Percentiles rank a stretch among this genome's conserved stretches.
These are phyloP conservation scores for Larimichthys crocea DNA, from an alignment of 2,113 vertebrate species.

Conservation along the genomic window DNA sequence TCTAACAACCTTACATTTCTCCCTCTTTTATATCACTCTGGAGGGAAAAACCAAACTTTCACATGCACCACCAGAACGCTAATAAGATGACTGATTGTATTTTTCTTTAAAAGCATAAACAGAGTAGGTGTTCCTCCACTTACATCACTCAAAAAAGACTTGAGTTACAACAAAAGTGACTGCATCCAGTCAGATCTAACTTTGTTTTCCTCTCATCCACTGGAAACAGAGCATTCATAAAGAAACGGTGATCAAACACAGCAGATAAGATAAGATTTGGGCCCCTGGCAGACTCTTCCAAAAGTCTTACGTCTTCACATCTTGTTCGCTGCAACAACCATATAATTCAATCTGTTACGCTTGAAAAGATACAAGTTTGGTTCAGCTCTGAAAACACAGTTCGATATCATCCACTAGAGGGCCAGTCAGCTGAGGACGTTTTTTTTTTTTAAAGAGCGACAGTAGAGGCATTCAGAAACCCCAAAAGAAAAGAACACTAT, in stretches of 20 bases:
- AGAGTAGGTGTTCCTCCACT: neutral
- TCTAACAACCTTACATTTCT: conserved; percentile 18
- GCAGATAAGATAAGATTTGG: conserved; percentile 60
- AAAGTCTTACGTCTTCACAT: conserved; percentile 12
- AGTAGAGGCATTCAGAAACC: conserved; percentile 5
- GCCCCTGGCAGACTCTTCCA: conserved; percentile 11
- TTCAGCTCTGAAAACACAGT: conserved; percentile 9
- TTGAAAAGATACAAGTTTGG: conserved; percentile 17
- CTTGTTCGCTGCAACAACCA: conserved; percentile 18
- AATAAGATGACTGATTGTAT: conserved; percentile 33
- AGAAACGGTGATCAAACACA: conserved; percentile 38
- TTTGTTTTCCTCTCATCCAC: conserved; percentile 27
- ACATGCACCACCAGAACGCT: conserved; percentile 10
- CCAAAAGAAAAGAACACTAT: neutral
- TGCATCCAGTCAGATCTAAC: conserved; percentile 23
- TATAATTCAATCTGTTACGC: conserved; percentile 12
- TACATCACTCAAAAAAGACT: conserved; percentile 6
- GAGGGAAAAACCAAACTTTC: conserved; percentile 14
- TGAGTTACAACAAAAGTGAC: conserved; percentile 10
- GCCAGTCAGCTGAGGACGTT: conserved; percentile 19
- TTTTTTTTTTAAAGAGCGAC: too few species aligned
- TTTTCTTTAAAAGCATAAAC: conserved; percentile 15
- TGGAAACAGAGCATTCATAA: conserved; percentile 43
- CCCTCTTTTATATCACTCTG: conserved; percentile 1
- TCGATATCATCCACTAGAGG: conserved; percentile 50